Percentiles rank a stretch among this genome's conserved stretches.
Conservation (phyloP, 2,113 vertebrate genomes). For the Eublepharis macularius region DNA sequence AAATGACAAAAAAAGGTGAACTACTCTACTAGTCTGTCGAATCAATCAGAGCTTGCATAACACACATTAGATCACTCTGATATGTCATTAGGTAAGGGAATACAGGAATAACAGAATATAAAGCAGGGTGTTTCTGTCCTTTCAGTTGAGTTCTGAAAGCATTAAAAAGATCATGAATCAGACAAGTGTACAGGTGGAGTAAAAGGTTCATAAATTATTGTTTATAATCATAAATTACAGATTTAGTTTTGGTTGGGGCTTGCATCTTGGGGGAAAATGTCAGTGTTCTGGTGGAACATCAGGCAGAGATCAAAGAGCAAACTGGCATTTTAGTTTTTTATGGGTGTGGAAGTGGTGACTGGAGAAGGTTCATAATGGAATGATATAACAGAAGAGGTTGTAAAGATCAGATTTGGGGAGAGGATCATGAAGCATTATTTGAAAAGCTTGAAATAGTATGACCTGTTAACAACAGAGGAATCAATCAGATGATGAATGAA, state of each 20-base stretch:
- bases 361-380: conserved; percentile 30
- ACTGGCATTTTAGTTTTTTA: background rate
- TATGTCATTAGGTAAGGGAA: conserved; percentile 18
- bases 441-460: background rate
- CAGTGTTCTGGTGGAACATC: background rate
- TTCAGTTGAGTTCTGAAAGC: conserved; percentile 14
- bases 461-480: too few relatives aligned
- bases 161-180: conserved; percentile 13
- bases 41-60: conserved; percentile 15
- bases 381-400: background rate
- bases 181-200: background rate
- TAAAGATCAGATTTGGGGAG: background rate
- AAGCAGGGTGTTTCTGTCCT: background rate
- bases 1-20: conserved; percentile 1
- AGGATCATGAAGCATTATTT: background rate
- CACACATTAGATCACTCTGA: conserved; percentile 20
- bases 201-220: background rate
- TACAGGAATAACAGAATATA: background rate
- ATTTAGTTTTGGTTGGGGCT: background rate
- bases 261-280: background rate
- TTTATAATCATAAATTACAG: background rate
- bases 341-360: background rate
- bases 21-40: background rate
- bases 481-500: too few relatives aligned
- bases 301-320: conserved; percentile 10